phyloP scores from a whole-genome alignment of 1,140 invertebrate genomes.

The Conopomorpha cramerella region DNA sequence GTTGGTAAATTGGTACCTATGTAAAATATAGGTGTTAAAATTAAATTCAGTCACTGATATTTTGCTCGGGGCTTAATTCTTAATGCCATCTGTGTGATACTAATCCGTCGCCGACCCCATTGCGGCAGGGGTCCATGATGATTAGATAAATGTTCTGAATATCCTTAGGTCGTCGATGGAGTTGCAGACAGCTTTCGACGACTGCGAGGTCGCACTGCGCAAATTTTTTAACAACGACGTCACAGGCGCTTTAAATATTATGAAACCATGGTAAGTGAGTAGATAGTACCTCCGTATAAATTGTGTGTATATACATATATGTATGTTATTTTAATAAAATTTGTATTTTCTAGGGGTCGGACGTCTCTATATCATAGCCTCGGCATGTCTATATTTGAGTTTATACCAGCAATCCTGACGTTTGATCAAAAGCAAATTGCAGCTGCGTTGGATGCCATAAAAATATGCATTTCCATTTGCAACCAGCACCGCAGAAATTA shows the following conservation, averaged over 20 bases:
- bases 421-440: constrained; percentile 84
- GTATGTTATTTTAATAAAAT: neutral
- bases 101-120: no score
- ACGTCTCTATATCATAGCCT: constrained; percentile 91
- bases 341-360: constrained; percentile 66
- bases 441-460: constrained; percentile 72
- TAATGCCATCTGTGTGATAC: no score
- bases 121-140: no score
- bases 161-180: constrained; percentile 10
- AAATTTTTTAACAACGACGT: constrained; percentile 40
- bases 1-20: no score
- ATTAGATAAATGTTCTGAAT: no score
- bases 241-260: constrained; percentile 22
- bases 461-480: constrained; percentile 78
- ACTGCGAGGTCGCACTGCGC: constrained; percentile 28
- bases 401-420: constrained; percentile 91
- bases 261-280: constrained; percentile 28
- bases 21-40: no score
- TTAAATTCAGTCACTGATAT: no score
- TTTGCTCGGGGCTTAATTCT: no score
- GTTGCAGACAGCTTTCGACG: constrained; percentile 20
- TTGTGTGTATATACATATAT: neutral
- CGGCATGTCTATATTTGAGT: constrained; percentile 87
- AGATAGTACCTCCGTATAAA: neutral
- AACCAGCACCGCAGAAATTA: constrained; percentile 72